These are phyloP conservation scores for Caerostris extrusa DNA, from an alignment of 1,140 invertebrate genomes.

Conservation along the genomic window DNA sequence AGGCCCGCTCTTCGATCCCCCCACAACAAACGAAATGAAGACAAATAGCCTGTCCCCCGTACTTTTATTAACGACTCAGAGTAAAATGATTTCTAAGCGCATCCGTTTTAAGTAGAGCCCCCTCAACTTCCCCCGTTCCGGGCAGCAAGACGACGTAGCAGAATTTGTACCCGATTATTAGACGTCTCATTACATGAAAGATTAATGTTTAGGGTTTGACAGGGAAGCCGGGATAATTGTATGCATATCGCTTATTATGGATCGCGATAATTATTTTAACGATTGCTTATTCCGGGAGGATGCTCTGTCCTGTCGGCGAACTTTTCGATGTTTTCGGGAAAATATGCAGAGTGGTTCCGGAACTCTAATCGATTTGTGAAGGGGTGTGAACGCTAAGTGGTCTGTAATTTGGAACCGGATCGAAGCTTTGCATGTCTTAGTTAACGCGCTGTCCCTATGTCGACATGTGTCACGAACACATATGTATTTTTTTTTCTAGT, in stretches of 20 bases:
- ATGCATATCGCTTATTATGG: slow-evolving; percentile 76
- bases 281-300: slow-evolving; percentile 73
- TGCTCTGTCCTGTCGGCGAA: background rate
- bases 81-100: slow-evolving; percentile 71
- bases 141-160: slow-evolving; percentile 54
- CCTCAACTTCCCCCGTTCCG: background rate
- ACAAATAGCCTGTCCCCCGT: slow-evolving; percentile 63
- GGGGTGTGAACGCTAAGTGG: slow-evolving; percentile 39
- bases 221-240: slow-evolving; percentile 71
- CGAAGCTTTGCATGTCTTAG: background rate
- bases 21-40: slow-evolving; percentile 53
- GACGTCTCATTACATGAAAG: slow-evolving; percentile 72
- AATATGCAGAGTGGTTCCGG: slow-evolving; percentile 42
- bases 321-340: slow-evolving; percentile 51
- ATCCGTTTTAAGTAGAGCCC: slow-evolving; percentile 65
- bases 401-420: slow-evolving; percentile 30
- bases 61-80: slow-evolving; percentile 70
- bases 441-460: background rate
- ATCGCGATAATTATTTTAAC: slow-evolving; percentile 76
- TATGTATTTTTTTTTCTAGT: too few species aligned
- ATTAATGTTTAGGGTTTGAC: slow-evolving; percentile 71
- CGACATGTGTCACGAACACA: background rate
- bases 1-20: background rate
- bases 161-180: slow-evolving; percentile 76
- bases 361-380: slow-evolving; percentile 32